Base-by-base conservation (phyloP, 2,113 vertebrate species). In the Callionymus lyra region DNA sequence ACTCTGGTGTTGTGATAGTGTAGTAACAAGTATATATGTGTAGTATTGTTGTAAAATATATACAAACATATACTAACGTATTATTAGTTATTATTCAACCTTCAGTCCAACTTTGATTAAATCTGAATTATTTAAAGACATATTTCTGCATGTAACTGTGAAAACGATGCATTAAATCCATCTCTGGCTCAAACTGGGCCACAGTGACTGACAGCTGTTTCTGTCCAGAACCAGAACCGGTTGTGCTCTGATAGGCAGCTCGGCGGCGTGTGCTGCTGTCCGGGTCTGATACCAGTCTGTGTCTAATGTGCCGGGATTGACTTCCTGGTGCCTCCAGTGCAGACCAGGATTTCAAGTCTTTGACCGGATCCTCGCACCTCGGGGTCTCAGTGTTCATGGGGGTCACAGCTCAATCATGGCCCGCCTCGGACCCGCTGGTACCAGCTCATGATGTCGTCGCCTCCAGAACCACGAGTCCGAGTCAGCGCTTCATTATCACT, bases 391-490 rank as follows among this genome's bases (percentile, higher is more conserved):
- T 63, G 68, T 71, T 58, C 59, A 68, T 41, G 68, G 49, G 62
- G 50, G 44, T 82, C 79, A 83, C 82, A 83, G 68, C 82, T 83
- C 72, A 82, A 85, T 85, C 80, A 82, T 70, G 66, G 62, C 65
- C n/a, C n/a, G n/a, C 61, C 76, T 80, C 64, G 66, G 66, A 76
- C 74, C 59, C 62, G 69, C 77, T 84, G 79, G 81, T 79, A 75
- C 76, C 63, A 55, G 62, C 83, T 81, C 80, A 83, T 81, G 80
- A 79, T 80, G 79, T 81, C 81, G 81, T 83, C 76, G 74, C 76
- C 64, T 79, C 65, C 65, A 68, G 72, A 71, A 67, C 70, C 71
- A n/a, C n/a, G n/a, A n/a, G n/a, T n/a, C n/a, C n/a, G n/a, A n/a
- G n/a, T n/a, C n/a, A n/a, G n/a, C n/a, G n/a, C n/a, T n/a, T n/a